phyloP scores from a whole-genome alignment of 2,113 vertebrate genomes.

The Callopanchax toddi region DNA sequence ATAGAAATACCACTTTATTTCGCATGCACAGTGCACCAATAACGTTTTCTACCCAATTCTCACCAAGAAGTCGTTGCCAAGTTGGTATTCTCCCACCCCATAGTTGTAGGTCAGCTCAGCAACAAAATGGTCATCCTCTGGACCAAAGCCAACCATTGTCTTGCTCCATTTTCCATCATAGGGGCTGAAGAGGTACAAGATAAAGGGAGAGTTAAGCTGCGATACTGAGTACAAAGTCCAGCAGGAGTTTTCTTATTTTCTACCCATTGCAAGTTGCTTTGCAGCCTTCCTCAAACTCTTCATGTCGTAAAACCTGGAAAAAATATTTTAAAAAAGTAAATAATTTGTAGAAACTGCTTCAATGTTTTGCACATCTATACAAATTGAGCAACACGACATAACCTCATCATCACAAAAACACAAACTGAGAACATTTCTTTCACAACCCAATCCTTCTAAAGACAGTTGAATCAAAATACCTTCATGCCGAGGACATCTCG shows the following conservation, averaged over 20 bases:
- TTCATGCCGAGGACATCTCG: slow-evolving; percentile 92
- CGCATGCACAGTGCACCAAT: not conserved
- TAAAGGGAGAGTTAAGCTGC: not conserved
- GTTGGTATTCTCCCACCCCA: slow-evolving; percentile 88
- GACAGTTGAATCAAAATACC: slow-evolving; percentile 67
- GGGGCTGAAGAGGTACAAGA: slow-evolving; percentile 76
- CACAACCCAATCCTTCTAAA: not conserved
- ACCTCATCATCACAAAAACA: no score
- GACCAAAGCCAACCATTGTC: slow-evolving; percentile 96
- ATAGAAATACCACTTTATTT: not conserved
- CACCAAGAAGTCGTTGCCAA: slow-evolving; percentile 95
- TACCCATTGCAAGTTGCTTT: slow-evolving; percentile 95
- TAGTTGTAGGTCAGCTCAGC: slow-evolving; percentile 97
- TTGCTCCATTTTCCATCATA: slow-evolving; percentile 99
- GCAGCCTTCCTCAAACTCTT: slow-evolving; percentile 97
- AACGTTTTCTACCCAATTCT: no score
- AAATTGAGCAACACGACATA: no score
- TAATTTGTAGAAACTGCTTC: no score
- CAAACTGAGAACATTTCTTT: not conserved
- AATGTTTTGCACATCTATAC: no score
- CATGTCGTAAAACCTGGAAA: slow-evolving; percentile 89
- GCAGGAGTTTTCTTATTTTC: not conserved
- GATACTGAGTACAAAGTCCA: slow-evolving; percentile 31
- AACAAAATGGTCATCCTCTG: slow-evolving; percentile 94
- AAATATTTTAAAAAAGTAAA: not conserved